Evolutionary conservation across 2,888 invertebrate species (phyloP).

Genomic region (Caenorhabditis becei): DNA sequence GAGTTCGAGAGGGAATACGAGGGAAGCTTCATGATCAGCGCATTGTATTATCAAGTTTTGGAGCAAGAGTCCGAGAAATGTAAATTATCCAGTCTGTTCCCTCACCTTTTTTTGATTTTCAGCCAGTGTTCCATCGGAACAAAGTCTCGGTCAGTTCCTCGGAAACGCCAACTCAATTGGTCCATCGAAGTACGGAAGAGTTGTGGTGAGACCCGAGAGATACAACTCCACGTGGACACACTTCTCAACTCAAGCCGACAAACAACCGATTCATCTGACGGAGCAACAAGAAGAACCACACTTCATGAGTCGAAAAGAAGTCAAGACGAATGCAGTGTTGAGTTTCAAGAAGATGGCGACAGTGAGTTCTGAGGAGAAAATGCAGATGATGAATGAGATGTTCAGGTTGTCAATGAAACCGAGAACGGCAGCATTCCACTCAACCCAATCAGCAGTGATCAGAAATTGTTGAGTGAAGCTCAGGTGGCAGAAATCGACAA

Average conservation of each 20-base stretch:
- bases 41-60: conserved; percentile 46
- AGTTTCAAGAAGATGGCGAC: conserved; percentile 37
- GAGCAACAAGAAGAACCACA: conserved; percentile 37
- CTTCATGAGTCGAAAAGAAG: conserved; percentile 16
- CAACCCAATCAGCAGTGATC: conserved; percentile 31
- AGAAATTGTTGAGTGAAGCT: conserved; percentile 23
- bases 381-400: not conserved
- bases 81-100: too few relatives aligned
- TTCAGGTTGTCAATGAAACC: conserved; percentile 1
- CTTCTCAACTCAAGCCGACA: conserved; percentile 37
- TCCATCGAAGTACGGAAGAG: conserved; percentile 20
- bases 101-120: not conserved
- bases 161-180: conserved; percentile 9
- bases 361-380: not conserved
- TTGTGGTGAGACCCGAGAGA: conserved; percentile 40
- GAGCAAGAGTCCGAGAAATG: conserved; percentile 45
- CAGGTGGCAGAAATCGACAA: conserved; percentile 24
- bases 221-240: conserved; percentile 58
- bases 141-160: conserved; percentile 22
- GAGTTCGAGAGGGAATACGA: conserved; percentile 53
- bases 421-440: conserved; percentile 16
- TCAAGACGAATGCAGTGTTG: conserved; percentile 28
- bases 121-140: conserved; percentile 28
- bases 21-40: conserved; percentile 40
- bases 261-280: conserved; percentile 14